Evolutionary conservation across 2,797 vertebrate species (phyloP), one percentile per base, ranked within the genome.

Genomic region (Telmatherina bonti): DNA sequence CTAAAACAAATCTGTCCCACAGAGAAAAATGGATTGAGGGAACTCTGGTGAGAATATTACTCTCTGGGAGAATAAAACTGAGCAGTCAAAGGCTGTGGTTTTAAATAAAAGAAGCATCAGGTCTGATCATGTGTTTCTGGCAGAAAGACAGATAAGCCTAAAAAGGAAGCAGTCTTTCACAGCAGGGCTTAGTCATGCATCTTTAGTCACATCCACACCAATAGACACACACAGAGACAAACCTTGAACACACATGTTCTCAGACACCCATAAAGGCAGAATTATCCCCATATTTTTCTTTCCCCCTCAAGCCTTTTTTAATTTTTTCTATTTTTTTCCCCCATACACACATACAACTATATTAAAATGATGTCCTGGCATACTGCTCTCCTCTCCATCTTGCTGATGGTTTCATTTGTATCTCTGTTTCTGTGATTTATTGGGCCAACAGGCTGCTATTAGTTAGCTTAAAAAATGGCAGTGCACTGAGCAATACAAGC

Each of bases 401-500:
- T 81, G 54, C 75, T 84, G 90, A 88, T 75, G 80, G 86, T 86
- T 92, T 92, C 87, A 92, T 93, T 93, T 93, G 88, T 86, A 91
- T 93, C 85, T 85, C 70, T 80, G 80, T 85, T 86, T 83, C 59
- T 52, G 68, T 93, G 92, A 94, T 94, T 92, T 93, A 93, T 94
- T 75, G 84, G 62, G 31, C 79, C 74, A 80, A 82, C 79, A 12
- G 54, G 68, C 74, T 83, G 85, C 90, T 91, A 92, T 94, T 91
- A 92, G 91, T 93, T 92, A 89, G 82, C 86, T 85, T 91, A 90
- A 92, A 88, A 88, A 85, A 88, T 83, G 82, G 72, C 78, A 29
- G 36, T 62, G 60, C 47, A 52, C 69, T 90, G 88, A 93, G 85
- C 82, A 90, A 93, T 90, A 78, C 77, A 72, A 64, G 36, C 27